These are phyloP conservation scores for Bombus superbus DNA, from an alignment of 1,140 invertebrate genomes.

Conservation along the genomic window DNA sequence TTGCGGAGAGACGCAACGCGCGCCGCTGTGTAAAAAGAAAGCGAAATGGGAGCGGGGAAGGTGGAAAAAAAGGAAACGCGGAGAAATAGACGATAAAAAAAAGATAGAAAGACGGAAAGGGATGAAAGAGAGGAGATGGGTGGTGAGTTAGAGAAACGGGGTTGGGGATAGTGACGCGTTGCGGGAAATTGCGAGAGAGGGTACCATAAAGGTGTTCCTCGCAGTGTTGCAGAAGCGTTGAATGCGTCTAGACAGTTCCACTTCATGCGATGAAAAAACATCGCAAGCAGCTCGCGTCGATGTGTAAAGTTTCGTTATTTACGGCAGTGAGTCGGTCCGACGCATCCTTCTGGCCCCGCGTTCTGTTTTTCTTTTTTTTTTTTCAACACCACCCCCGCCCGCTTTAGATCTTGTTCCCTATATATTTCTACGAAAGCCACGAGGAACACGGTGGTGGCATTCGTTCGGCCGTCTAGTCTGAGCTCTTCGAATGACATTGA, in stretches of 20 bases:
- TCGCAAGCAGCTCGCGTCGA: slow-evolving; percentile 60
- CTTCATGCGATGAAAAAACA: slow-evolving; percentile 68
- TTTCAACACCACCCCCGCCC: background rate
- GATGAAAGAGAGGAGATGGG: background rate
- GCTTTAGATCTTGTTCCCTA: background rate
- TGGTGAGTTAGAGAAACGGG: background rate
- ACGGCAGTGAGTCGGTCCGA: slow-evolving; percentile 28
- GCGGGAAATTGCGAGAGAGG: slow-evolving; percentile 59
- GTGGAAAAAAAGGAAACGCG: background rate
- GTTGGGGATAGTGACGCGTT: slow-evolving; percentile 22
- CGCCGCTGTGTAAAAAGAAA: background rate
- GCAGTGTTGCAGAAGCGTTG: slow-evolving; percentile 57
- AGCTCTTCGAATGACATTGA: background rate
- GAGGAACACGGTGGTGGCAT: background rate
- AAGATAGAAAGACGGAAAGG: background rate
- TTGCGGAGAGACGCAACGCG: slow-evolving; percentile 22
- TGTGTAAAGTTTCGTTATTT: slow-evolving; percentile 69
- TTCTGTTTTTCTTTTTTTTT: slow-evolving; percentile 18
- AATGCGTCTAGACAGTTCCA: slow-evolving; percentile 71
- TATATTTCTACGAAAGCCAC: background rate
- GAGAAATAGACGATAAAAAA: slow-evolving; percentile 23
- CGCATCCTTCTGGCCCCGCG: slow-evolving; percentile 46
- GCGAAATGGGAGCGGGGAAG: background rate
- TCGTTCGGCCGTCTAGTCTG: background rate
- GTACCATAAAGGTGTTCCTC: slow-evolving; percentile 61